phyloP scores from a whole-genome alignment of 2,113 vertebrate species.

The Heterotilapia buettikoferi region DNA sequence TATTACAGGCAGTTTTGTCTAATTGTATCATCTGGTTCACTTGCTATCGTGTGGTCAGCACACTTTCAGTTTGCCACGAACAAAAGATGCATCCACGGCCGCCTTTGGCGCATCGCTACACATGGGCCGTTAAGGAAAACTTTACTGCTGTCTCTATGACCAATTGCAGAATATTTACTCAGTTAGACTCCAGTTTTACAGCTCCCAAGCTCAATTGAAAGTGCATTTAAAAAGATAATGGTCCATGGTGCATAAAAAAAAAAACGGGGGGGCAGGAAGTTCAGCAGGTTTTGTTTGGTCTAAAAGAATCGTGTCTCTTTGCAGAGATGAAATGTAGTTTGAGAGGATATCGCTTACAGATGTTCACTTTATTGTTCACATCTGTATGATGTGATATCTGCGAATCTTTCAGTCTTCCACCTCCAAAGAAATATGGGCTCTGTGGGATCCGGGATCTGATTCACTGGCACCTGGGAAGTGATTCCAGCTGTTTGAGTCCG shows the following conservation, averaged over 20 bases:
- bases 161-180: slow-evolving; percentile 7
- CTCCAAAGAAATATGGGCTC: slow-evolving; percentile 5
- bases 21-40: slow-evolving; percentile 19
- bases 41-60: slow-evolving; percentile 18
- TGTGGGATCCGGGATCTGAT: not conserved
- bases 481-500: not conserved
- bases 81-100: not conserved
- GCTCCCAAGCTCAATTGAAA: slow-evolving; percentile 37
- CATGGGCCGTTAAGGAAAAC: not conserved
- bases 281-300: slow-evolving; percentile 36
- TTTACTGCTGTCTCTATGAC: slow-evolving; percentile 25
- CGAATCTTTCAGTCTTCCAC: slow-evolving; percentile 1
- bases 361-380: slow-evolving; percentile 59
- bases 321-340: slow-evolving; percentile 38
- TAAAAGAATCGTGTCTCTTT: not conserved
- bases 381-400: slow-evolving; percentile 45
- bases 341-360: slow-evolving; percentile 57
- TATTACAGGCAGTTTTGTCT: slow-evolving; percentile 12
- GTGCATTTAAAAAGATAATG: slow-evolving; percentile 55
- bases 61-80: not conserved
- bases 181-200: slow-evolving; percentile 11
- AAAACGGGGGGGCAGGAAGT: slow-evolving; percentile 27
- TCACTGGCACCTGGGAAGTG: not conserved
- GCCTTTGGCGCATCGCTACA: not conserved
- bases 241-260: slow-evolving; percentile 11